Percentiles rank a stretch among this genome's conserved stretches.
phyloP scores from a whole-genome alignment of 1,140 invertebrate genomes.

The Rhyacophila brunnea region DNA sequence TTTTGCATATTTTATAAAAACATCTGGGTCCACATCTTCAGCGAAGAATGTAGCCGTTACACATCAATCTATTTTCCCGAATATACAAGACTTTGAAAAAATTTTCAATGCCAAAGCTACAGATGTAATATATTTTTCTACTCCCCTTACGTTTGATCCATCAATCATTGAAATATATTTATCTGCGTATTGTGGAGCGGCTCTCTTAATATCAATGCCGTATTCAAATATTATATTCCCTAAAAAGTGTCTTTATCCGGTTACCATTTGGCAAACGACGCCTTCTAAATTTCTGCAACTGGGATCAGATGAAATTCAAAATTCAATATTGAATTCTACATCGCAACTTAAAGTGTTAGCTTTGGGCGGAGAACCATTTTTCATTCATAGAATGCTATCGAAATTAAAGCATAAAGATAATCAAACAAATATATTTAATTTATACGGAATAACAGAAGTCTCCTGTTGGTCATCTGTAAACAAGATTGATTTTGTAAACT shows the following conservation, averaged over 20 bases:
- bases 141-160: conserved; percentile 81
- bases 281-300: conserved; percentile 69
- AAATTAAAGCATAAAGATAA: conserved; percentile 53
- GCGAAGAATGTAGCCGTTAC: conserved; percentile 64
- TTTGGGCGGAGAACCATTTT: conserved; percentile 64
- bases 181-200: conserved; percentile 60
- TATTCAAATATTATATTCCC: conserved; percentile 40
- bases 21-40: conserved; percentile 66
- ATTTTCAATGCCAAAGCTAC: conserved; percentile 50
- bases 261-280: conserved; percentile 75
- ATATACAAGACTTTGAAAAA: conserved; percentile 60
- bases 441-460: conserved; percentile 83
- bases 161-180: conserved; percentile 76
- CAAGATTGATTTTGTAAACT: conserved; percentile 51
- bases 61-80: conserved; percentile 60
- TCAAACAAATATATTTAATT: conserved; percentile 65
- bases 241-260: conserved; percentile 39
- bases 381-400: conserved; percentile 46
- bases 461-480: conserved; percentile 77
- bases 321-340: conserved; percentile 56
- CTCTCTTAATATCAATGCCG: conserved; percentile 59
- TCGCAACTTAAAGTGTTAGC: conserved; percentile 57
- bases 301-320: conserved; percentile 53
- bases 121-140: conserved; percentile 70
- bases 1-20: conserved; percentile 59